phyloP scores from a whole-genome alignment of 2,113 vertebrate genomes.

The Eurystomus gularis region DNA sequence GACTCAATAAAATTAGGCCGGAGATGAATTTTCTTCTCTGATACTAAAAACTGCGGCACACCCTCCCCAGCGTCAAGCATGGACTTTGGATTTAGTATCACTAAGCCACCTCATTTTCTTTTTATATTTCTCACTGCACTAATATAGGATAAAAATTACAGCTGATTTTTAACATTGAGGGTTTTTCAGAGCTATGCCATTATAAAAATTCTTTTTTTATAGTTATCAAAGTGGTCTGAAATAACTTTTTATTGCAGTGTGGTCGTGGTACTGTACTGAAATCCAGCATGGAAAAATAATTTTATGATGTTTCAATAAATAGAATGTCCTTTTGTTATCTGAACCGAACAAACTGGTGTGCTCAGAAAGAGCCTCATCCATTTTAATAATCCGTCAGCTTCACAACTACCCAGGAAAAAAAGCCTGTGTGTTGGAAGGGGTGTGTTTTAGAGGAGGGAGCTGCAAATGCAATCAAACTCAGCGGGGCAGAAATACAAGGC shows the following conservation, averaged over 20 bases:
- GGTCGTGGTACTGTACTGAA: not conserved
- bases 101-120: not conserved
- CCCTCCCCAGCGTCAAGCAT: not conserved
- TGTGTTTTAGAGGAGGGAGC: not conserved
- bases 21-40: not conserved
- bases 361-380: constrained; percentile 30
- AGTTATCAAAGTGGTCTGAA: not conserved
- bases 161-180: not conserved
- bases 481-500: not conserved
- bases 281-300: not conserved
- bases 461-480: not conserved
- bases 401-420: not conserved
- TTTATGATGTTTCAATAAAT: not conserved
- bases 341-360: not conserved
- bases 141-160: not conserved
- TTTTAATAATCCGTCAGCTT: constrained; percentile 38
- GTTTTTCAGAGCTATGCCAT: not conserved
- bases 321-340: not conserved
- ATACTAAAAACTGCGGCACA: not conserved
- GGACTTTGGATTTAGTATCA: not conserved
- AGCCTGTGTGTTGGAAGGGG: not conserved
- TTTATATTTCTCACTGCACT: not conserved
- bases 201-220: not conserved
- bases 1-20: not conserved
- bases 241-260: not conserved